phyloP scores from a whole-genome alignment of 1,140 invertebrate species.

The Drosophila obscura region DNA sequence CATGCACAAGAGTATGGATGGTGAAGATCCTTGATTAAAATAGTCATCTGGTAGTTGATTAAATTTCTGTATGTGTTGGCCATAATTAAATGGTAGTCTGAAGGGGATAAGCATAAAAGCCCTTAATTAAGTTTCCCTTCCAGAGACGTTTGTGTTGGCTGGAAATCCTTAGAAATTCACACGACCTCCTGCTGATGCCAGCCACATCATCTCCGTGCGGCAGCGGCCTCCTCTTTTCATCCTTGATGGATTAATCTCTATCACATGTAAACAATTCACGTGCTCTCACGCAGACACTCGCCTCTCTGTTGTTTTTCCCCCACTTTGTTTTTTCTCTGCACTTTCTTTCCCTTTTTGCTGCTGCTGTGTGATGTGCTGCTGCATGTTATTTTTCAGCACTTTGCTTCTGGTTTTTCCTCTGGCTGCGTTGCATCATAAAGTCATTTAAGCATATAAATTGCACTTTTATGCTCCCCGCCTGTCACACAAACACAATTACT shows the following conservation, averaged over 20 bases:
- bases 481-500: constrained; percentile 71
- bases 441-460: constrained; percentile 82
- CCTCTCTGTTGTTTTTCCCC: neutral
- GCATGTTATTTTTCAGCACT: constrained; percentile 36
- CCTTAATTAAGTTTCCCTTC: constrained; percentile 53
- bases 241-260: constrained; percentile 71
- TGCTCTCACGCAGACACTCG: constrained; percentile 15
- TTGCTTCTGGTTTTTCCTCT: constrained; percentile 26
- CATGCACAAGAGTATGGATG: neutral
- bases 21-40: constrained; percentile 11
- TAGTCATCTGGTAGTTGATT: constrained; percentile 37
- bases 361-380: constrained; percentile 4
- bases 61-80: constrained; percentile 21
- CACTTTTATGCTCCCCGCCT: constrained; percentile 69
- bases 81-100: constrained; percentile 16
- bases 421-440: constrained; percentile 68
- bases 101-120: constrained; percentile 8
- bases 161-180: constrained; percentile 19
- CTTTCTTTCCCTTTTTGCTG: constrained; percentile 23
- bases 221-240: constrained; percentile 16
- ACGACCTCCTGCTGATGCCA: constrained; percentile 12
- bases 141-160: neutral
- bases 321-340: neutral
- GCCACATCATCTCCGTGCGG: constrained; percentile 4
- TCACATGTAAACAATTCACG: constrained; percentile 61